Base-by-base conservation (phyloP, 2,113 vertebrate species). In the Caranx ignobilis region DNA sequence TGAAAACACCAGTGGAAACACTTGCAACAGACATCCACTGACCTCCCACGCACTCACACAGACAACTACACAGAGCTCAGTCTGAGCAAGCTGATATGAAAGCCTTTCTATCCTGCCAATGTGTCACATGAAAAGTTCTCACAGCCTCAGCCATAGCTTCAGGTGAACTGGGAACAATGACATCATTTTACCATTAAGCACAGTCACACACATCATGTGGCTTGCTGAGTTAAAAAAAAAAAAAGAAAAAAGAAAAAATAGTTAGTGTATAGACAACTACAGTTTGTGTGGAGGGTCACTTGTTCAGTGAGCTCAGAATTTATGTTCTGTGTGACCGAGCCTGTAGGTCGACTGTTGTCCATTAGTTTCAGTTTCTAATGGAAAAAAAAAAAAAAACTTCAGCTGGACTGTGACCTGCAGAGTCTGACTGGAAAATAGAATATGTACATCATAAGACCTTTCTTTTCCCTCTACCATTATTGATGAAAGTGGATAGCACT, bases 131-230 rank as follows among this genome's bases (percentile, higher is more conserved):
- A 84, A 88, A 43, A 13, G 11, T 21, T 65, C 39, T 62, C 21
- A 75, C 55, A 75, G 41, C 61, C 60, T 69, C 67, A 65, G 1
- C 43, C 21, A 71, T 88, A 77, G 89, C 89, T 91, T 48, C 74
- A 89, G 85, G 90, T 92, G 71, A 87, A 89, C 54, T 77, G 12
- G 32, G 48, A 89, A 91, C 87, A 91, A 88, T 75, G 70, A 84
- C 47, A 77, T 84, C 32, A 76, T 90, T 89, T 87, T 43, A 78
- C n/a, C 19, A 48, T 66, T 15, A 39, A 77, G 67, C 50, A 64
- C 71, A 88, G 52, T 70, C 71, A 84, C 55, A 43, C 37, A 35
- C 45, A 71, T 89, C 89, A 90, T 90, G 88, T 43, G 88, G 67
- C 50, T 76, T 6, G 26, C 7, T 11, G 52, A 57, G 64, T 56